Evolutionary conservation across 2,797 vertebrate genomes (phyloP).

Genomic region (Sphenopsis melanotis): DNA sequence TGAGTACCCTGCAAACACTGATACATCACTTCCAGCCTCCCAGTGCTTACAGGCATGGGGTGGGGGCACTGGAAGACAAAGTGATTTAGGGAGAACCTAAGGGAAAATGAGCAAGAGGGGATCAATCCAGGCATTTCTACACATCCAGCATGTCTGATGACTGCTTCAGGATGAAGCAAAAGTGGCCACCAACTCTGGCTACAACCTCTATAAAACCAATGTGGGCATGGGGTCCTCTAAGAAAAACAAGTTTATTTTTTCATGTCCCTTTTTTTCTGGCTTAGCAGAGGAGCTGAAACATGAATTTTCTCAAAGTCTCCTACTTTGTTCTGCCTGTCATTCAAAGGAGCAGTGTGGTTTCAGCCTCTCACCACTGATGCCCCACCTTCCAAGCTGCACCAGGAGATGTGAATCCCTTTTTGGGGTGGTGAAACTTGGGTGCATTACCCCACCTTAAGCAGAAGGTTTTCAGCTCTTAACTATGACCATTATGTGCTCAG

Average conservation of each 20-base stretch:
- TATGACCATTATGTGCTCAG: not conserved
- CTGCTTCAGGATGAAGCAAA: not conserved
- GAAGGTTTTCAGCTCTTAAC: not conserved
- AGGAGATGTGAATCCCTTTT: not conserved
- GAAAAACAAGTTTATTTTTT: not conserved
- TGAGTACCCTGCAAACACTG: not conserved
- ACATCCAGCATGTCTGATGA: not conserved
- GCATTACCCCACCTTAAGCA: fast-evolving
- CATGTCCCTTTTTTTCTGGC: not conserved
- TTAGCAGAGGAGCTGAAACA: not conserved
- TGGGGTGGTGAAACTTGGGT: not conserved
- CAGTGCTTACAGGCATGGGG: not conserved
- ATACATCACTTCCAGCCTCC: not conserved
- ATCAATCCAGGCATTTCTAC: not conserved
- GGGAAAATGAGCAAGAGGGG: not conserved
- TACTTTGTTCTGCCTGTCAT: not conserved
- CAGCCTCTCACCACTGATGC: not conserved
- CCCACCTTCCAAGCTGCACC: not conserved
- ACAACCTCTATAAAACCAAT: not conserved
- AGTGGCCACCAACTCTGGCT: not conserved
- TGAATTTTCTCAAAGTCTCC: not conserved
- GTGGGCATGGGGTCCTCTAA: not conserved
- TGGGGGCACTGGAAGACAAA: not conserved
- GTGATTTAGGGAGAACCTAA: not conserved
- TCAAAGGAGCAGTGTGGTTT: not conserved